Percentiles rank a stretch among this genome's conserved stretches.
These are phyloP conservation scores for Ormyrus pomaceus DNA, from an alignment of 2,888 invertebrate species.

Conservation along the genomic window DNA sequence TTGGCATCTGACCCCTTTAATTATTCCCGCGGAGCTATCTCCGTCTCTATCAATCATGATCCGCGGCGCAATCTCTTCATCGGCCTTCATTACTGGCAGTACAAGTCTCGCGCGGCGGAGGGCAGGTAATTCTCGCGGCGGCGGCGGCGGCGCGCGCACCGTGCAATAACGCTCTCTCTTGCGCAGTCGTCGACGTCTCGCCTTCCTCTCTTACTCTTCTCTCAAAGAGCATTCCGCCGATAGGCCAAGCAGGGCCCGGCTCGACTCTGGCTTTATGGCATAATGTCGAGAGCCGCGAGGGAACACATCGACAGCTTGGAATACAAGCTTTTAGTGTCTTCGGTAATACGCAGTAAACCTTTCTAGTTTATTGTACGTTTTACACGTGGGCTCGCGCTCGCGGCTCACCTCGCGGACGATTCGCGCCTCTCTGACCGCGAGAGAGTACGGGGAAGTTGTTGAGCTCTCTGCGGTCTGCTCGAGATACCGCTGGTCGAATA, in stretches of 20 bases:
- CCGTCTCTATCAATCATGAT: constrained; percentile 30
- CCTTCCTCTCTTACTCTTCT: constrained; percentile 14
- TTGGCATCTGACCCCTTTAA: constrained; percentile 12
- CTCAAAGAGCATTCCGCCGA: constrained; percentile 47
- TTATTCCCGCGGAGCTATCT: constrained; percentile 14
- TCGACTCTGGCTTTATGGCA: constrained; percentile 56
- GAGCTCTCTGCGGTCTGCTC: too few species aligned
- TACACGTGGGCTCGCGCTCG: constrained; percentile 50
- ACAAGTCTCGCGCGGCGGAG: not conserved
- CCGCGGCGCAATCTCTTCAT: constrained; percentile 25
- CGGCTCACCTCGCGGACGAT: constrained; percentile 15
- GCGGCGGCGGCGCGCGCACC: not conserved
- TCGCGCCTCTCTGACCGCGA: not conserved
- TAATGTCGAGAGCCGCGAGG: constrained; percentile 57
- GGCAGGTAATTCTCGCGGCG: not conserved
- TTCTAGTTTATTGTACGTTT: constrained; percentile 64
- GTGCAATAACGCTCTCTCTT: not conserved
- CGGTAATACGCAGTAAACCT: constrained; percentile 62
- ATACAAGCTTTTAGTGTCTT: constrained; percentile 62
- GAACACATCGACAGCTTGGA: constrained; percentile 50
- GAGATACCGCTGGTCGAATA: too few species aligned
- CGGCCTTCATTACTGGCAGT: constrained; percentile 24
- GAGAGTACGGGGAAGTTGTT: too few species aligned
- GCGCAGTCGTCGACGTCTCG: not conserved
- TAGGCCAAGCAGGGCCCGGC: not conserved